phyloP scores from a whole-genome alignment of 1,140 invertebrate genomes.

The Saccostrea cuccullata region DNA sequence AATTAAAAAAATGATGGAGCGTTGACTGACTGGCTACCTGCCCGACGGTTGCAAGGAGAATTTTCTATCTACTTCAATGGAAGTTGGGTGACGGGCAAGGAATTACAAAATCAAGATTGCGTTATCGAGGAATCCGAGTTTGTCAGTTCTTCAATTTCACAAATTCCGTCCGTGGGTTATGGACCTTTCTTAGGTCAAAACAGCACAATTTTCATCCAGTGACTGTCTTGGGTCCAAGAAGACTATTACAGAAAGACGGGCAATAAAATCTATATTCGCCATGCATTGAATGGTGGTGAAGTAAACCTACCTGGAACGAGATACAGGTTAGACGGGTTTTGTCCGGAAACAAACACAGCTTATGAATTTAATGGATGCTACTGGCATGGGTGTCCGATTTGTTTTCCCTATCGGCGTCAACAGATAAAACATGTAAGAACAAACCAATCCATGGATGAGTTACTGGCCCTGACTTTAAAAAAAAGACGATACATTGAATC shows the following conservation, averaged over 20 bases:
- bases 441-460: too few relatives aligned
- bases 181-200: conserved; percentile 34
- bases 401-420: too few relatives aligned
- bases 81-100: not conserved
- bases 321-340: too few relatives aligned
- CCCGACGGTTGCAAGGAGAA: conserved; percentile 24
- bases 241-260: not conserved
- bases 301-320: too few relatives aligned
- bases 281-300: too few relatives aligned
- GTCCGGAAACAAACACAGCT: too few relatives aligned
- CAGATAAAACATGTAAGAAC: too few relatives aligned
- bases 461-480: too few relatives aligned
- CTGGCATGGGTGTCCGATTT: too few relatives aligned
- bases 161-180: conserved; percentile 49
- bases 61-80: conserved; percentile 11
- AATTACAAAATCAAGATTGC: conserved; percentile 21
- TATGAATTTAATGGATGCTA: too few relatives aligned
- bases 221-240: conserved; percentile 48
- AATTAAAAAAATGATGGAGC: conserved; percentile 3
- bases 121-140: conserved; percentile 39
- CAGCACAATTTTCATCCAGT: conserved; percentile 35
- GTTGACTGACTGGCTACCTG: conserved; percentile 30
- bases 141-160: conserved; percentile 41
- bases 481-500: too few relatives aligned
- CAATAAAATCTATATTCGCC: conserved; percentile 25